Conservation (phyloP, 2,113 vertebrate species). For the Willisornis vidua region DNA sequence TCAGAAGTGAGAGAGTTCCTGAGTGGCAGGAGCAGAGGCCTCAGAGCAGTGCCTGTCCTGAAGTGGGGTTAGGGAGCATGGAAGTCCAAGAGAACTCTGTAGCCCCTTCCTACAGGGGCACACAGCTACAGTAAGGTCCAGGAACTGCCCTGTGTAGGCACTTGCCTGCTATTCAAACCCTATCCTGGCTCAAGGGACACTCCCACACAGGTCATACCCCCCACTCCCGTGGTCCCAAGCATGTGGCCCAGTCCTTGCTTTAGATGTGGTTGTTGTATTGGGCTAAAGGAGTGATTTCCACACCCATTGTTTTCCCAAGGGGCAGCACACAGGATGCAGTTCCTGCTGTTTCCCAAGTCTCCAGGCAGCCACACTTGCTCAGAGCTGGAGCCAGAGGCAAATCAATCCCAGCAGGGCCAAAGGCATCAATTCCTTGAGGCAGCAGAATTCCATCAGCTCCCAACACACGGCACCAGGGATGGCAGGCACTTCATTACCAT, state of each 20-base stretch:
- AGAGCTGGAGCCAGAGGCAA: background rate
- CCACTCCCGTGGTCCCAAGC: background rate
- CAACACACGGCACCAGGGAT: background rate
- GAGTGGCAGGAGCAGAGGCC: background rate
- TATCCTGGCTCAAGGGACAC: background rate
- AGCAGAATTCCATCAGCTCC: background rate
- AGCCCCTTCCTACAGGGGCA: background rate
- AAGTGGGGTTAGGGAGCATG: background rate
- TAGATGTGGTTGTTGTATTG: accelerated
- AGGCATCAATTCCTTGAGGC: background rate
- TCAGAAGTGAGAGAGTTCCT: background rate
- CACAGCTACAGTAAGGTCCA: background rate
- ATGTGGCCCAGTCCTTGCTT: background rate
- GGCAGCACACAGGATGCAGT: background rate
- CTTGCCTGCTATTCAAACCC: background rate
- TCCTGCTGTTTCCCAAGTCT: background rate
- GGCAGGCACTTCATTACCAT: background rate
- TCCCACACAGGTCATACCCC: background rate
- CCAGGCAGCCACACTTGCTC: background rate
- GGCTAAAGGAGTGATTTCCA: background rate
- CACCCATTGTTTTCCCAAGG: accelerated
- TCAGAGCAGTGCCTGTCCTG: background rate
- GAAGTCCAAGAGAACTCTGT: background rate
- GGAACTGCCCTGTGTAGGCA: background rate
- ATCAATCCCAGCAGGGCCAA: background rate